Evolutionary conservation across 2,113 vertebrate species (phyloP), one percentile per base, ranked within the genome.

Genomic region (Micromys minutus): DNA sequence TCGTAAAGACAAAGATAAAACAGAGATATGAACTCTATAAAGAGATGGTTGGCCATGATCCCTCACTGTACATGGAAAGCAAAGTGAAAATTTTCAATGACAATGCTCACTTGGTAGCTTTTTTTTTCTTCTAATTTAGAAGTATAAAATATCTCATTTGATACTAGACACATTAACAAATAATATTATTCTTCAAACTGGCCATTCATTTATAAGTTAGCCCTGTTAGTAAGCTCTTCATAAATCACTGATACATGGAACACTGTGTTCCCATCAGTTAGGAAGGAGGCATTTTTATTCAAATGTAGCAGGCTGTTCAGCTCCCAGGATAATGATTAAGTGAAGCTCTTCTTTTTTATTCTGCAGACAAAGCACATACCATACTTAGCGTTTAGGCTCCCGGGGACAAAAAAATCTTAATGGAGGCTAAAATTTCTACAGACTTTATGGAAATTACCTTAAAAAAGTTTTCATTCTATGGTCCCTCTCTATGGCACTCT

Each of bases 361-460:
- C 96, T 97, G 94, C 97, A 98, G 93, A 98, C 91, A 98, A 98
- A 97, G 96, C 95, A 96, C 83, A 97, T 90, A 96, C 42, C 65
- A 10, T 17, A 96, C 91, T 97, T 96, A 93, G 29, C 90, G 87
- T 80, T 97, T 97, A 81, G 95, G 76, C 96, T 97, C 93, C 94
- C 65, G 55, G 81, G 89, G 96, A 95, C 94, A 97, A 95, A 97
- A 95, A 98, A 97, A 96, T 93, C 42, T 47, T 97, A 98, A 97
- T 90, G 95, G 88, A 98, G 97, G 83, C 95, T 94, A 97, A 95
- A 59, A 97, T 98, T 96, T 97, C 59, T 93, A 97, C 87, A 94
- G 65, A 94, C 93, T 97, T 98, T 95, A 98, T 97, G 75, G 94
- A 97, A 98, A 98, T 92, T 98, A 97, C 91, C 96, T 97, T 97